Evolutionary conservation across 2,113 vertebrate species (phyloP), one percentile per base, ranked within the genome.

Genomic region (Seriola aureovittata): DNA sequence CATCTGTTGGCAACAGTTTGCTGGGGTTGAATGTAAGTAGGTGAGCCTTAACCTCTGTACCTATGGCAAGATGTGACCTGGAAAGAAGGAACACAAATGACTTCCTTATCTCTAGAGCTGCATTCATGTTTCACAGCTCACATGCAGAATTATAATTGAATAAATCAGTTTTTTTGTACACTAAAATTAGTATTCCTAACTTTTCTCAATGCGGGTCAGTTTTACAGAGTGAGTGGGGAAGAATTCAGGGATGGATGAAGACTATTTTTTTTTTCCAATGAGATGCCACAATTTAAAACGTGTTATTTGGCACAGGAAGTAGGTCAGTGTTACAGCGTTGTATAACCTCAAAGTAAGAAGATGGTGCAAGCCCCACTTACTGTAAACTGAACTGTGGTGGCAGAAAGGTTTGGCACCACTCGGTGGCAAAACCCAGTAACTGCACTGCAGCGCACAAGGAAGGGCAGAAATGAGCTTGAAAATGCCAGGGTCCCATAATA

Each of bases 261-360:
- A 19, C 8, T 13, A 40, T 62, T 70, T 67, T 78, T 67, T 3
- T 4, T 6, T 3, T 3, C 10, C 25, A 25, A 48, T 67, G 2
- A 32, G 50, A 59, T 71, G 23, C 12, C 66, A 67, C 42, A 58
- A 6, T 70, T 69, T 17, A 36, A 80, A 66, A 64, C 21, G 72
- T 5, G 3, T 63, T n/a, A 54, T 79, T 48, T 38, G 4, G 8
- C 23, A 34, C 59, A 71, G 78, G 79, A 92, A 89, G 73, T 88
- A 86, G 85, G 89, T 85, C 91, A 86, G 58, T 12, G 62, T 82
- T 69, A 48, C 58, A 66, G 54, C 75, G 10, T 85, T 85, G 78
- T 85, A 44, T 86, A 86, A 90, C 82, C 74, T 23, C 62, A 64
- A 67, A 71, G 65, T 68, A 67, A 64, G 17, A 63, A 36, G 23